Base-by-base conservation (phyloP, 2,888 invertebrate species). In the Lucinisca nassula region DNA sequence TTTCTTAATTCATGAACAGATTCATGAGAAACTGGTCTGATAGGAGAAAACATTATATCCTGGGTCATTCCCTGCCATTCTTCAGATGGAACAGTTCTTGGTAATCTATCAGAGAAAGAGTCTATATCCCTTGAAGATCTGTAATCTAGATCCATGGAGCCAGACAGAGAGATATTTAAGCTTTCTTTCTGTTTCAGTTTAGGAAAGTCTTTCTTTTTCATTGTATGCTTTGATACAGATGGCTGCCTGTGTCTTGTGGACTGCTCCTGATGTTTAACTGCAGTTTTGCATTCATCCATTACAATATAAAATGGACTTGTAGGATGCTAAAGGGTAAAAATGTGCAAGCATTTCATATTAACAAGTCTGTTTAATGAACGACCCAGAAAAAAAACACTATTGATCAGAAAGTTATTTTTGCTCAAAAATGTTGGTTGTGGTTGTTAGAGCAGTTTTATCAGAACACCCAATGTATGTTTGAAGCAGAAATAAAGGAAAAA, bases 61-160 rank as follows among this genome's bases (percentile, higher is more conserved):
- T 73, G 78, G 49, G 87, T 78, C 77, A 81, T 37, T 72, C 70
- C 83, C 38, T 79, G 79, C 83, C 87, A 84, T 35, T 90, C 90
- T 17, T 85, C 85, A 32, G 87, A 90, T 37, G 83, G 87, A 51
- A 79, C 0, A 6, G 90, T 85, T 24, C 80, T 75, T 27, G 87
- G 90, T 8, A 90, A 21, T 75, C 87, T 87, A 74, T 77, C 87
- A 3, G 85, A 87, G 67, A 87, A 87, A n/a, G 90, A 83, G 67
- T 87, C 87, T 21, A 67, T 12, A 0, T 40, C 45, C 24, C 84
- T 27, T 12, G 87, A 78, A 3, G 82, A 80, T 2, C 27, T 27
- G 32, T 49, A 80, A 12, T 74, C 83, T 10, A 79, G 37, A 14
- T 79, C 49, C 49, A 75, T 79, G 12, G 89, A 86, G 12, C 84